Conservation (phyloP, 2,113 vertebrate species). For the Aramus guarauna region DNA sequence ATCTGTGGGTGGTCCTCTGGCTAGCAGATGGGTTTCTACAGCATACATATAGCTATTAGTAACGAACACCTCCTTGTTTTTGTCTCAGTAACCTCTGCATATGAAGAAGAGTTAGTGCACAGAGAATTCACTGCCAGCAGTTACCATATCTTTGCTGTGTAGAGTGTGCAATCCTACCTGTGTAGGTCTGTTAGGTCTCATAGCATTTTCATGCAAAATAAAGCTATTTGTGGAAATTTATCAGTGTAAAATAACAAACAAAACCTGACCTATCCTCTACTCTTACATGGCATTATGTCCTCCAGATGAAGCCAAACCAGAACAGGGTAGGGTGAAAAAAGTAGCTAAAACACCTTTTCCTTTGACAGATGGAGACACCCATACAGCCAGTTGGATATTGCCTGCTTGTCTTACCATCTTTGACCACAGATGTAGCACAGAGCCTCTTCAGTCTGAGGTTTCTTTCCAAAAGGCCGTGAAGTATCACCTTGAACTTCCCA, state of each 20-base stretch:
- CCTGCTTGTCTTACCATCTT: background rate
- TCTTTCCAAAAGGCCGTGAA: background rate
- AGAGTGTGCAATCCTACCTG: background rate
- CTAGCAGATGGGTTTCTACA: constrained; percentile 46
- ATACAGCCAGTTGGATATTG: background rate
- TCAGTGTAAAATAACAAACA: background rate
- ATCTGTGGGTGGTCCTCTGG: constrained; percentile 63
- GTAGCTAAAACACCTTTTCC: background rate
- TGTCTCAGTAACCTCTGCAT: background rate
- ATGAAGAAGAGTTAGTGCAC: background rate
- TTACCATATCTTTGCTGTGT: background rate
- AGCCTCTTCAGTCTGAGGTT: background rate
- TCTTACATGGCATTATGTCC: background rate
- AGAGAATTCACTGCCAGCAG: background rate
- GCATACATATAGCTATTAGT: constrained; percentile 22
- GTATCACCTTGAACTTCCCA: background rate
- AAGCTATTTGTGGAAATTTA: background rate
- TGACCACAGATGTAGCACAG: rapidly evolving
- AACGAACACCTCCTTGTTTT: constrained; percentile 28
- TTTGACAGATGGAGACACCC: background rate
- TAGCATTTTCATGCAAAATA: background rate
- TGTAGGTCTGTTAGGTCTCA: background rate
- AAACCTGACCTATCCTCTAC: background rate
- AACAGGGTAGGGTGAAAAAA: background rate
- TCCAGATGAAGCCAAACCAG: background rate